These are phyloP conservation scores for Eulithis testata DNA, from an alignment of 2,888 invertebrate genomes.

Conservation along the genomic window DNA sequence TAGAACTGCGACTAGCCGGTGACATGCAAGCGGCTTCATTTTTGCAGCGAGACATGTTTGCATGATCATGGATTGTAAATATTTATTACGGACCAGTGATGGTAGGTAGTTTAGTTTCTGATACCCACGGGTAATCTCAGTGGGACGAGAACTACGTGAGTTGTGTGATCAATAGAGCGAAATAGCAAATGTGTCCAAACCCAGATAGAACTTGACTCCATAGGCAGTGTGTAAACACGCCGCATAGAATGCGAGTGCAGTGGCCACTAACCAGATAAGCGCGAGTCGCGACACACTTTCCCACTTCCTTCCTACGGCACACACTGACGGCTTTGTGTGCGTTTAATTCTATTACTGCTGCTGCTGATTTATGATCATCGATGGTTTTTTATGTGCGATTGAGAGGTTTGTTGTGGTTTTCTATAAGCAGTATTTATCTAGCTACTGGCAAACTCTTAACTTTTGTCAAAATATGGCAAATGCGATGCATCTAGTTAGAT, in stretches of 20 bases:
- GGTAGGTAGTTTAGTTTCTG: background rate
- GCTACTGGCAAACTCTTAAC: background rate
- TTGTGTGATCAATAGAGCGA: background rate
- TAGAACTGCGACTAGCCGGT: no score
- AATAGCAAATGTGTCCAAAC: constrained; percentile 1
- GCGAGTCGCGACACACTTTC: constrained; percentile 64
- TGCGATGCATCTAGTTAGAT: no score
- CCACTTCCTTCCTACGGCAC: constrained; percentile 70
- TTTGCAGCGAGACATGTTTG: no score
- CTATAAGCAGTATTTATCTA: background rate
- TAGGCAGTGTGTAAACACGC: constrained; percentile 26
- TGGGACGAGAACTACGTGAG: background rate
- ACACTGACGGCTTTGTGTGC: constrained; percentile 40
- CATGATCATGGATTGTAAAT: no score
- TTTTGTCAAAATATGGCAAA: no score
- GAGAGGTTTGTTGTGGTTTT: background rate
- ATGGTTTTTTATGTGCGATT: constrained; percentile 6
- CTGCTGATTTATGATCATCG: constrained; percentile 15
- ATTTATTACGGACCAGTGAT: no score
- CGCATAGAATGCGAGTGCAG: constrained; percentile 50
- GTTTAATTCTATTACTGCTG: constrained; percentile 23
- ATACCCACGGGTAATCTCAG: background rate
- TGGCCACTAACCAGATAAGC: constrained; percentile 75
- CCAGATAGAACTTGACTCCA: constrained; percentile 16
- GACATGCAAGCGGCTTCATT: no score